Evolutionary conservation across 2,888 invertebrate species (phyloP).

Genomic region (Syritta pipiens): DNA sequence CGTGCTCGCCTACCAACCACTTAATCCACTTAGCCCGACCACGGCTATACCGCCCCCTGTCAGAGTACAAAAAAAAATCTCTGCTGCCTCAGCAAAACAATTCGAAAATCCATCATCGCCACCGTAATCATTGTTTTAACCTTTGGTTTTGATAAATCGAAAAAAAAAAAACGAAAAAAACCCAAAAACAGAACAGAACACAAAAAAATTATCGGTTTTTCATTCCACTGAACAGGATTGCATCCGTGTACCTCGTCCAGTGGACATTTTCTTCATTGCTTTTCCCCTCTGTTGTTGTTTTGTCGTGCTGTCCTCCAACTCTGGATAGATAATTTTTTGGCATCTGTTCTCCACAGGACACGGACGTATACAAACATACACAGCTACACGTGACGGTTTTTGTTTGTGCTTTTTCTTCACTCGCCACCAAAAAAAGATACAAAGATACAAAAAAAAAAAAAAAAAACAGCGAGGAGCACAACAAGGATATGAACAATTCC

Average conservation of each 20-base stretch:
- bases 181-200: no score
- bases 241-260: constrained; percentile 5
- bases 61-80: no score
- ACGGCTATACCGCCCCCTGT: no score
- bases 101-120: constrained; percentile 35
- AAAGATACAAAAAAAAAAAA: no score
- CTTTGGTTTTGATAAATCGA: constrained; percentile 35
- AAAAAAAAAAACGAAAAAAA: no score
- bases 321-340: constrained; percentile 47
- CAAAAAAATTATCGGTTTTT: constrained; percentile 8
- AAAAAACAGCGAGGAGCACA: no score
- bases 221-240: constrained; percentile 13
- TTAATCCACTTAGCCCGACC: no score
- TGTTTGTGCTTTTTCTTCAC: constrained; percentile 3
- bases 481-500: constrained; percentile 26
- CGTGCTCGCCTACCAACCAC: no score
- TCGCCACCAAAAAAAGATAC: constrained; percentile 1
- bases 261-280: background rate
- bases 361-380: background rate
- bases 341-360: constrained; percentile 25
- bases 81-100: no score
- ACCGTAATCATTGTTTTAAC: constrained; percentile 58
- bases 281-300: constrained; percentile 4
- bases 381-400: background rate
- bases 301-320: constrained; percentile 3